Conservation (phyloP, 2,888 invertebrate species). For the Sminthurides aquaticus region DNA sequence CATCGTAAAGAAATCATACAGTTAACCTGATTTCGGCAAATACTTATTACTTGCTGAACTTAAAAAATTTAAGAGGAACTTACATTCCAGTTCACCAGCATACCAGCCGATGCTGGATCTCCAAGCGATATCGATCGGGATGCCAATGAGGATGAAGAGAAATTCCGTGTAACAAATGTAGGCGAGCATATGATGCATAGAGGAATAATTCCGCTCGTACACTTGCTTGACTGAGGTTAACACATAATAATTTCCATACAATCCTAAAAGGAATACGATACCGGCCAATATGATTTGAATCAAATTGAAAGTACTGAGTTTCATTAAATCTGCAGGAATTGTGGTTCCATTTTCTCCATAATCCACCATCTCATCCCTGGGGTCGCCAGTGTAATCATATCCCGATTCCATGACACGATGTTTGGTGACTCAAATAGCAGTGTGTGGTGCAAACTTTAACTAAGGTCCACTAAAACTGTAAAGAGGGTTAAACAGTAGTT, state of each 20-base stretch:
- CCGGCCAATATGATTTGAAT: constrained; percentile 2
- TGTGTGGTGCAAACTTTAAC: neutral
- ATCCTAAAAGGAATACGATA: constrained; percentile 8
- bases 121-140: constrained; percentile 16
- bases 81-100: constrained; percentile 15
- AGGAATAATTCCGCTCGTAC: neutral
- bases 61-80: too few species aligned
- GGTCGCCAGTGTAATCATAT: neutral
- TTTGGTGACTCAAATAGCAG: neutral
- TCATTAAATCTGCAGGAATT: constrained; percentile 6
- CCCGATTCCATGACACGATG: neutral
- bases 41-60: too few species aligned
- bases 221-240: constrained; percentile 5
- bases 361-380: neutral
- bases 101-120: constrained; percentile 15
- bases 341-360: neutral
- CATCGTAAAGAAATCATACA: too few species aligned
- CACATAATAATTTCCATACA: constrained; percentile 11
- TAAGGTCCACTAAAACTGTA: too few species aligned
- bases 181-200: constrained; percentile 13
- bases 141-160: constrained; percentile 11
- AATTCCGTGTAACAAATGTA: constrained; percentile 14
- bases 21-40: too few species aligned
- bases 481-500: too few species aligned
- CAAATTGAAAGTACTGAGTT: constrained; percentile 7